phyloP scores from a whole-genome alignment of 1,140 invertebrate genomes.

The Drosophila kurseongensis region DNA sequence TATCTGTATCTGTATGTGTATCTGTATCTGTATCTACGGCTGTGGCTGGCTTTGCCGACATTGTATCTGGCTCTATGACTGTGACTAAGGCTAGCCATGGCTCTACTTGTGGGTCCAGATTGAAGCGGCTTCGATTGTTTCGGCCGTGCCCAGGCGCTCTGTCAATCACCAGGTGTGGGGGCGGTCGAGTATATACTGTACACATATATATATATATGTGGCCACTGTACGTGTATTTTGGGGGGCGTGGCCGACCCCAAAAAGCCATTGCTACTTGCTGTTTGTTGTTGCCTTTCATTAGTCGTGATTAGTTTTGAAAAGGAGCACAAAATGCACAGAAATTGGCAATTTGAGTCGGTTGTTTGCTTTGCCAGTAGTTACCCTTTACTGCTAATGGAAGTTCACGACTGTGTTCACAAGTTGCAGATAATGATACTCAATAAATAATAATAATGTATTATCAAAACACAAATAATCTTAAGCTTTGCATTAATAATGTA shows the following conservation, averaged over 20 bases:
- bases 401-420: background rate
- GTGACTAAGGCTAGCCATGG: background rate
- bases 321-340: constrained; percentile 51
- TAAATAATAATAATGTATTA: background rate
- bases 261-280: constrained; percentile 44
- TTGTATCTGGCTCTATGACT: constrained; percentile 11
- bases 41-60: background rate
- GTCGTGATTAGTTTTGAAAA: constrained; percentile 77
- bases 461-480: too few species aligned
- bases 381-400: background rate
- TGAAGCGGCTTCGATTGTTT: constrained; percentile 62
- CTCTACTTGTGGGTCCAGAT: constrained; percentile 30
- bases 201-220: background rate
- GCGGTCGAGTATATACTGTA: constrained; percentile 12
- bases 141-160: constrained; percentile 63
- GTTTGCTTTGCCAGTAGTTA: constrained; percentile 33
- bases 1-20: constrained; percentile 3
- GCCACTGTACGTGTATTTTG: background rate
- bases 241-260: constrained; percentile 68
- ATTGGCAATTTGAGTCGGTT: constrained; percentile 54
- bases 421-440: background rate
- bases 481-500: too few species aligned
- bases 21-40: background rate
- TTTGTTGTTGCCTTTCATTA: constrained; percentile 69
- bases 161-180: constrained; percentile 63